Conservation (phyloP, 2,888 invertebrate species). For the Merodon equestris region DNA sequence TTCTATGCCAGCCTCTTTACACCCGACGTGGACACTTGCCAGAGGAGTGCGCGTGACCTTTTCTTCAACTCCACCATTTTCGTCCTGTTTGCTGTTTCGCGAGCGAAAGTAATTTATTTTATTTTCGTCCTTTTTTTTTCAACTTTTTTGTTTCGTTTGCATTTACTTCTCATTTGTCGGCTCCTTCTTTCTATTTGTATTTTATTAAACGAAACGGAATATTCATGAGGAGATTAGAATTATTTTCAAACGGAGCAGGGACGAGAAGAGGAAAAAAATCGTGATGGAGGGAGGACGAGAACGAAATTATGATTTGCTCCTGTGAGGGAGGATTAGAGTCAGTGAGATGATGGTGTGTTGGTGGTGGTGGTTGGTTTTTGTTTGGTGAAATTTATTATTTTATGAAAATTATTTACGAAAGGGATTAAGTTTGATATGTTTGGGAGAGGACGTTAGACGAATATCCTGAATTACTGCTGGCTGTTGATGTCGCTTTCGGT, state of each 20-base stretch:
- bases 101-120: slow-evolving; percentile 67
- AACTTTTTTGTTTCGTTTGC: slow-evolving; percentile 36
- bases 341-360: slow-evolving; percentile 42
- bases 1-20: slow-evolving; percentile 60
- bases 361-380: slow-evolving; percentile 34
- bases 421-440: slow-evolving; percentile 67
- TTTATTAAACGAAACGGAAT: slow-evolving; percentile 76
- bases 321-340: slow-evolving; percentile 77
- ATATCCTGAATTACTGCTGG: slow-evolving; percentile 62
- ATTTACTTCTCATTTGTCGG: slow-evolving; percentile 47
- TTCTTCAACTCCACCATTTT: slow-evolving; percentile 26
- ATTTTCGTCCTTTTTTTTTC: slow-evolving; percentile 35
- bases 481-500: slow-evolving; percentile 38
- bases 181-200: slow-evolving; percentile 55
- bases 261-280: neutral
- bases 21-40: slow-evolving; percentile 52
- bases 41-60: slow-evolving; percentile 67
- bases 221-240: slow-evolving; percentile 79
- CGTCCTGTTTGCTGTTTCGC: too few species aligned
- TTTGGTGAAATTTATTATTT: slow-evolving; percentile 53
- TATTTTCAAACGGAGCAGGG: slow-evolving; percentile 70
- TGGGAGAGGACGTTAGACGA: slow-evolving; percentile 33
- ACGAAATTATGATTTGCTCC: slow-evolving; percentile 74
- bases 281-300: slow-evolving; percentile 7
- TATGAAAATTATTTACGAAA: slow-evolving; percentile 64